Conservation (phyloP, 1,140 invertebrate species). For the Gonioctena quinquepunctata region DNA sequence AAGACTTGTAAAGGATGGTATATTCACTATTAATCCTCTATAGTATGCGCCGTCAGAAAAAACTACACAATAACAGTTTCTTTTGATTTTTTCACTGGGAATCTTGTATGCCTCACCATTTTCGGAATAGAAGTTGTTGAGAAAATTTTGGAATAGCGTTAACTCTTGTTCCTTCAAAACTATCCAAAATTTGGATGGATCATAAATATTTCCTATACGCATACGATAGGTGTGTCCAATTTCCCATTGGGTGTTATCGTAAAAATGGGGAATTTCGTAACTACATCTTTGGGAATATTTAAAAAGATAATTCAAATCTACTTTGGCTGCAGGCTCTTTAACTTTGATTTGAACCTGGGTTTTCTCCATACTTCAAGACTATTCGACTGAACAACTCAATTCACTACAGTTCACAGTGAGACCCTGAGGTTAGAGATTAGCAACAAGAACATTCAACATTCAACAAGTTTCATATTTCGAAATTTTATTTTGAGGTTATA, state of each 20-base stretch:
- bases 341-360: too few species aligned
- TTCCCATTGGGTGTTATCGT: conserved; percentile 22
- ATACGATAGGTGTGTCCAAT: conserved; percentile 8
- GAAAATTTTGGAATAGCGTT: conserved; percentile 19
- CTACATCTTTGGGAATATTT: not conserved
- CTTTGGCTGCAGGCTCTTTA: too few species aligned
- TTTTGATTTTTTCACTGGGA: not conserved
- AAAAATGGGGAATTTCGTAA: conserved; percentile 22
- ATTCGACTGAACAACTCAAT: too few species aligned
- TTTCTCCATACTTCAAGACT: too few species aligned
- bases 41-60: conserved; percentile 25
- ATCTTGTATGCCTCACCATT: conserved; percentile 23
- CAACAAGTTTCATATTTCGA: too few species aligned
- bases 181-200: conserved; percentile 35
- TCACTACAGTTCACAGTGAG: too few species aligned
- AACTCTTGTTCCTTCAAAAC: conserved; percentile 24
- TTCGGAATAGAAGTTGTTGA: conserved; percentile 27
- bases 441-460: too few species aligned
- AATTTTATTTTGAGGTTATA: too few species aligned
- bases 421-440: too few species aligned
- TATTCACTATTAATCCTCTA: conserved; percentile 20
- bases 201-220: conserved; percentile 26
- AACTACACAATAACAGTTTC: conserved; percentile 24
- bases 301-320: not conserved
- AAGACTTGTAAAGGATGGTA: not conserved